A percentile compares a stretch with the other conserved stretches of the same genome.
Conservation (phyloP, 2,888 invertebrate species). For the Nephrocerus scutellatus region DNA sequence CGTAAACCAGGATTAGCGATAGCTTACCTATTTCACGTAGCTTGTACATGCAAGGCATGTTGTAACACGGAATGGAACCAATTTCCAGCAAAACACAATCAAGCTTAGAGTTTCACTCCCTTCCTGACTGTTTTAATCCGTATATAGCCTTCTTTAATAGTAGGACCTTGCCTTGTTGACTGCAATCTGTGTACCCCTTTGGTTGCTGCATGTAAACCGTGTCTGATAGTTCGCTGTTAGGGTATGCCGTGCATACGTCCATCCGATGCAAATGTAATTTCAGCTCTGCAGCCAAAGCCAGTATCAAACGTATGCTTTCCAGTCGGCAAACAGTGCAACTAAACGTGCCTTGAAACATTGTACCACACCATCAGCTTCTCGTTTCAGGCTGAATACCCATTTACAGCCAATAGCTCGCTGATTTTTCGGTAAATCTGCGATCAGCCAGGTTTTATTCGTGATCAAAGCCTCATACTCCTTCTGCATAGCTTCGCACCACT, state of each 20-base stretch:
- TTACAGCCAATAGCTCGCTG: slow-evolving; percentile 16
- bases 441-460: slow-evolving; percentile 18
- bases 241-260: slow-evolving; percentile 20
- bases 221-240: slow-evolving; percentile 18
- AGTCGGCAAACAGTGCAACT: slow-evolving; percentile 17
- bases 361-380: slow-evolving; percentile 14
- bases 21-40: no score
- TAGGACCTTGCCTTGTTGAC: no score
- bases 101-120: no score
- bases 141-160: no score
- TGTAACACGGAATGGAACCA: no score
- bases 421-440: slow-evolving; percentile 16
- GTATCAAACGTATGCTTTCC: slow-evolving; percentile 17
- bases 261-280: slow-evolving; percentile 20
- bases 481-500: slow-evolving; percentile 20
- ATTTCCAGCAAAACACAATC: no score
- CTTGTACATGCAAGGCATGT: no score
- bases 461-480: slow-evolving; percentile 17
- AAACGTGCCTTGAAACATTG: slow-evolving; percentile 19
- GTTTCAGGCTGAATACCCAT: slow-evolving; percentile 20
- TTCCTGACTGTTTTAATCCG: no score
- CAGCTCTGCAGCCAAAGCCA: slow-evolving; percentile 18
- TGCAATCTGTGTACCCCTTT: no score
- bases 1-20: no score
- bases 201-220: slow-evolving; percentile 20